These are phyloP conservation scores for Calliphora vicina DNA, from an alignment of 1,140 invertebrate genomes.

Conservation along the genomic window DNA sequence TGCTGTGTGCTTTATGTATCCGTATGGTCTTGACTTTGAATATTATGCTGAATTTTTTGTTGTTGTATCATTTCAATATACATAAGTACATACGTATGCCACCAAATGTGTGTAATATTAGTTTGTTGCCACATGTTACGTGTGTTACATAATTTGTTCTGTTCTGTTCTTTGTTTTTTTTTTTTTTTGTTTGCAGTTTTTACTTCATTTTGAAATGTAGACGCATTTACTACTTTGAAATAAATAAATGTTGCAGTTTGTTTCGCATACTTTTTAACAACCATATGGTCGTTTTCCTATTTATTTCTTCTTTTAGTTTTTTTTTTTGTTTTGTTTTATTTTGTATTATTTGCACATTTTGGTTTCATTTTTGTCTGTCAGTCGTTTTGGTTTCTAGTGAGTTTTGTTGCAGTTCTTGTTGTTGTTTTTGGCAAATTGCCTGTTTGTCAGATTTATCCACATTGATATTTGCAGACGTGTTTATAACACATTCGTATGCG, in stretches of 20 bases:
- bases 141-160: neutral
- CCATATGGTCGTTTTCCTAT: neutral
- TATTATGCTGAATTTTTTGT: neutral
- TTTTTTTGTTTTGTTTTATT: neutral
- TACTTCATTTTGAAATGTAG: neutral
- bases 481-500: slow-evolving; percentile 13
- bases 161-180: neutral
- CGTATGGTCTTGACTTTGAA: slow-evolving; percentile 2
- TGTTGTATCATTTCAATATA: neutral
- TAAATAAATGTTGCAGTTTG: neutral
- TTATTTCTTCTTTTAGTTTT: neutral
- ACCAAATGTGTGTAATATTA: neutral
- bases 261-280: neutral
- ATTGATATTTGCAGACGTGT: neutral
- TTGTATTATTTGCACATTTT: neutral
- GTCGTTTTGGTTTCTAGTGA: neutral
- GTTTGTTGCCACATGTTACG: neutral
- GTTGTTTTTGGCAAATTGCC: slow-evolving; percentile 1
- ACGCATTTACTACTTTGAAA: slow-evolving; percentile 2
- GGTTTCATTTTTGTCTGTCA: neutral
- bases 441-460: slow-evolving; percentile 9
- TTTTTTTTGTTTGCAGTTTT: neutral
- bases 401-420: neutral
- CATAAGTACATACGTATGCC: neutral
- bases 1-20: neutral